A percentile compares a stretch with the other conserved stretches of the same genome.
Evolutionary conservation across 1,140 invertebrate species (phyloP).

Genomic region (Euwallacea fornicatus): DNA sequence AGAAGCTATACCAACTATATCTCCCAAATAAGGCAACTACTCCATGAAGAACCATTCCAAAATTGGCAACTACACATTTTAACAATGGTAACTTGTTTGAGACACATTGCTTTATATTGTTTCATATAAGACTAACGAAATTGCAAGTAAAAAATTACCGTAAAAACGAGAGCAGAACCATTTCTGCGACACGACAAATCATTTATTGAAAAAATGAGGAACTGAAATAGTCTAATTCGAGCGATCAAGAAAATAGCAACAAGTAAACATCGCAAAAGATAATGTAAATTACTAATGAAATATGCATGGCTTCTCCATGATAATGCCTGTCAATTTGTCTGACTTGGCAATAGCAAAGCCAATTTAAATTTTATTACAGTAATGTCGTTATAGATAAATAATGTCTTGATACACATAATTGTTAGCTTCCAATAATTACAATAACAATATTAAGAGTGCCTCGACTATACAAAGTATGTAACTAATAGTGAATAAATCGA

Average conservation of each 20-base stretch:
- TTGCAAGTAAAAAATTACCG: neutral
- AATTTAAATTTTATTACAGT: conserved; percentile 21
- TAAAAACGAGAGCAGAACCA: conserved; percentile 8
- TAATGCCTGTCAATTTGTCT: conserved; percentile 21
- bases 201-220: neutral
- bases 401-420: conserved; percentile 5
- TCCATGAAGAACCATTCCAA: neutral
- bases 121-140: too few species aligned
- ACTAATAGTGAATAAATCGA: too few species aligned
- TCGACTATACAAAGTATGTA: too few species aligned
- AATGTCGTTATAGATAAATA: conserved; percentile 10
- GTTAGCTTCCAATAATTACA: neutral
- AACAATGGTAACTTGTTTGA: neutral
- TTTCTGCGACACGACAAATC: neutral
- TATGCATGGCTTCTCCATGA: conserved; percentile 23
- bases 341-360: conserved; percentile 3
- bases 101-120: neutral
- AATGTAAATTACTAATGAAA: conserved; percentile 34
- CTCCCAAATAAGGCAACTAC: neutral
- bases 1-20: conserved; percentile 1
- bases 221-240: conserved; percentile 14
- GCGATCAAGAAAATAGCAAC: conserved; percentile 17
- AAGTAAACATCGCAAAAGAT: conserved; percentile 30
- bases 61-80: neutral
- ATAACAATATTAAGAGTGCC: neutral